phyloP scores from a whole-genome alignment of 92 coral and sea anemone species.

The Parazoanthus atlanticus region DNA sequence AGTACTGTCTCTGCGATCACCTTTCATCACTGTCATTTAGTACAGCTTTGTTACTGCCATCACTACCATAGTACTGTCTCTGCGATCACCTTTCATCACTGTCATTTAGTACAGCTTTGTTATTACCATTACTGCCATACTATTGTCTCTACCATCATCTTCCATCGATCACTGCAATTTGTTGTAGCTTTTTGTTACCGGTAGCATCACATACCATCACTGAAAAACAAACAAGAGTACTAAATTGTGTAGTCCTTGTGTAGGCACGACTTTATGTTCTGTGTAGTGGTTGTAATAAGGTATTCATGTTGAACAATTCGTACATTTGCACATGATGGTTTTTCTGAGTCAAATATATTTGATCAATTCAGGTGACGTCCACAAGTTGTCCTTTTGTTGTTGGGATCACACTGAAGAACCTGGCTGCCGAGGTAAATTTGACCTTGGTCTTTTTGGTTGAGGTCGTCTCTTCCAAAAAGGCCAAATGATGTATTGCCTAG shows the following conservation, averaged over 20 bases:
- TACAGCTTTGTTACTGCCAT: background rate
- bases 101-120: background rate
- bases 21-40: background rate
- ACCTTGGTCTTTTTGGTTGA: background rate
- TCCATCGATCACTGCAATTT: background rate
- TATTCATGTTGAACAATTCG: background rate
- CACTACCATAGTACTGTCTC: background rate
- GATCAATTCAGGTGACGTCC: constrained; percentile 70
- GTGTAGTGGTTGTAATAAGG: no score
- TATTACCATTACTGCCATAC: background rate
- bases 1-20: background rate
- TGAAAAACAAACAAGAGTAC: background rate
- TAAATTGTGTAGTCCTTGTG: background rate
- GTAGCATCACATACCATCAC: no score
- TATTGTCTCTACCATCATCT: no score
- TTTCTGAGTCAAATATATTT: background rate
- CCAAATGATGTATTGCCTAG: no score
- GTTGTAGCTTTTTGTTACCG: no score
- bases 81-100: background rate
- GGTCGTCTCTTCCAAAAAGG: background rate
- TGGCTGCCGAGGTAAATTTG: constrained; percentile 88
- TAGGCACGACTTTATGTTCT: background rate
- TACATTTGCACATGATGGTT: background rate
- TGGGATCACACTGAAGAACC: constrained; percentile 84
- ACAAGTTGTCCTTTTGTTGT: constrained; percentile 80